phyloP scores from a whole-genome alignment of 2,113 vertebrate genomes.

The Campylomormyrus numenius region DNA sequence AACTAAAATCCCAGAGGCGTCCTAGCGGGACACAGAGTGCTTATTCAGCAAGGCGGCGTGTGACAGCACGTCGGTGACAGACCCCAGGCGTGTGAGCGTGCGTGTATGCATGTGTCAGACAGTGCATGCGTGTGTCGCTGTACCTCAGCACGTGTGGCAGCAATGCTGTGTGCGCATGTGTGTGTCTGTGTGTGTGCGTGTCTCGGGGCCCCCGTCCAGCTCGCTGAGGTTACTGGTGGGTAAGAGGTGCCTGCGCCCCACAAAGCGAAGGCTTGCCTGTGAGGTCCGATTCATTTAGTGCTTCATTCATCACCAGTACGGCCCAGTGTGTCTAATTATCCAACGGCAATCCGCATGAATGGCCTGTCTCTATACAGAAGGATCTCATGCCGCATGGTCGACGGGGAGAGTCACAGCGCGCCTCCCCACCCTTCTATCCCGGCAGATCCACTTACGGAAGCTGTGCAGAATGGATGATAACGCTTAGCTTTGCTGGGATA shows the following conservation, averaged over 20 bases:
- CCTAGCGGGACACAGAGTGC: background rate
- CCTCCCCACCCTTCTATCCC: background rate
- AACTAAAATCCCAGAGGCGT: background rate
- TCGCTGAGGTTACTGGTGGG: background rate
- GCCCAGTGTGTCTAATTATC: background rate
- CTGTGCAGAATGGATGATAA: background rate
- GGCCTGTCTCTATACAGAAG: background rate
- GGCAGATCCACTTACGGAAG: background rate
- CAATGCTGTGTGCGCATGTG: background rate
- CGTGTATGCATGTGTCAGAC: conserved; percentile 6
- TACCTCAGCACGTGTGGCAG: conserved; percentile 12
- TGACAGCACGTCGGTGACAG: background rate
- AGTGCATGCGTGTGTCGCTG: conserved; percentile 17
- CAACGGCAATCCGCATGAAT: background rate
- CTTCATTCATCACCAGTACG: background rate
- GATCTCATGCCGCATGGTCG: background rate
- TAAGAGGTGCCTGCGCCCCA: background rate
- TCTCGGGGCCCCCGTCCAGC: background rate
- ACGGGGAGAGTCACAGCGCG: background rate
- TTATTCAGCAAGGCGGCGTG: background rate
- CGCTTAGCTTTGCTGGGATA: background rate
- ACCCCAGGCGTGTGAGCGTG: background rate
- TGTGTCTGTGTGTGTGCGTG: conserved; percentile 19
- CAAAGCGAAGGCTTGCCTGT: background rate
- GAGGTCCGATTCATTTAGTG: background rate